Base-by-base conservation (phyloP, 2,888 invertebrate species). In the Tenthredo distinguenda region DNA sequence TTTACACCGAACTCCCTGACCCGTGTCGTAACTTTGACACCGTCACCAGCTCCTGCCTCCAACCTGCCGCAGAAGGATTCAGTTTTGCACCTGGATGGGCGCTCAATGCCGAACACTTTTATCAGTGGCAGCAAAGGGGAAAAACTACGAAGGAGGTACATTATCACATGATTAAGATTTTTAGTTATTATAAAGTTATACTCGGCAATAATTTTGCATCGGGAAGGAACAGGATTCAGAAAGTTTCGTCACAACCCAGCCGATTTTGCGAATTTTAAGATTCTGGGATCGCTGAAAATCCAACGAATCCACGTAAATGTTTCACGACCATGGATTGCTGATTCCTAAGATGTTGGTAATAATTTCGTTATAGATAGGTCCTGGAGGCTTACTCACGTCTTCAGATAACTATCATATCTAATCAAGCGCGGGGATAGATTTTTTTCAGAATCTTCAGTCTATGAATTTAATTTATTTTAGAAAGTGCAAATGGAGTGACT, bases 21-120 rank as follows among this genome's bases (percentile, higher is more conserved):
- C 90, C 92, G 9, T 82, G 89, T 65, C 86, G 89, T 81, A 90
- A 89, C 83, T 85, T 87, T 34, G 89, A 83, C 37, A 68, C 47
- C 71, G 68, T 65, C 43, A 50, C 43, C 21, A 76, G 18, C 68
- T 68, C 83, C n/a, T 76, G 47, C 87, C 10, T 87, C 89, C 93
- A 92, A 86, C 91, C 91, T 15, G 93, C 92, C 40, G 92, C 92
- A 86, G 95, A 95, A 26, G 95, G 95, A 87, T 95, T 95, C 93
- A 95, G 95, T 93, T 95, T 95, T 90, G 95, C 95, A 86, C 95
- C 95, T 50, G 95, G 95, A 86, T 95, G 95, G 95, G 95, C 95
- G 84, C 93, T 95, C 88, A 95, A 95, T 90, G 95, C 95, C 58
- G 95, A 95, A 90, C 95, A 95, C 90, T 95, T 95, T 86, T 95